Evolutionary conservation across 2,797 vertebrate genomes (phyloP), one percentile per base, ranked within the genome.

Genomic region (Telmatherina bonti): DNA sequence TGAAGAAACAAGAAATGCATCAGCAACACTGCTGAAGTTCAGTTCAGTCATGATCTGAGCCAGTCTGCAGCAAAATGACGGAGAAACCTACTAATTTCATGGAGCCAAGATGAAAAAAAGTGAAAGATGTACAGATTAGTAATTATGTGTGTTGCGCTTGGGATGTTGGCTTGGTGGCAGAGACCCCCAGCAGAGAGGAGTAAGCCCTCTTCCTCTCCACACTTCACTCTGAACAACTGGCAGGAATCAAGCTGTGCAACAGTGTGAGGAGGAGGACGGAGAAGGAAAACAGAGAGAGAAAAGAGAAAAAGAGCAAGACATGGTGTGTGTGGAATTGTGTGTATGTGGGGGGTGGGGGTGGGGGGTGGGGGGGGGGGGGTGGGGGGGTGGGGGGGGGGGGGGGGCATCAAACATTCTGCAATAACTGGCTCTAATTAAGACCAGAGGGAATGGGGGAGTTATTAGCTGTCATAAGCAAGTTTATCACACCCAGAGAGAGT

Each of bases 391-490:
- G n/a, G 62, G 53, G 33, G 54, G 49, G 64, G 79, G 71, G 72
- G 5, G 79, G 74, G 85, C 79, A 88, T 89, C 83, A 90, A 87
- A 90, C 84, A 72, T 55, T 80, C 36, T 70, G 79, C 87, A 89
- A 88, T 91, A 91, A 92, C 88, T 87, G 83, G 83, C 78, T 84
- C 83, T 92, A 91, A 93, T 93, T 93, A 92, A 91, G 81, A 89
- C 92, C 89, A 85, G 75, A 72, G 89, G 91, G 91, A 88, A 79
- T 82, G 80, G 72, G 83, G 85, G 82, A 91, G 87, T 92, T 93
- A 93, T 92, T 92, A 93, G 85, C 88, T 89, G 88, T 91, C 91
- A 93, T 92, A 92, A 92, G 88, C 85, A 91, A 87, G 82, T 91
- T 92, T 89, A 90, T 90, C 86, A 84, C 70, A 85, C 74, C 74